Evolutionary conservation across 1,140 invertebrate genomes (phyloP).

Genomic region (Drosophila navojoa): DNA sequence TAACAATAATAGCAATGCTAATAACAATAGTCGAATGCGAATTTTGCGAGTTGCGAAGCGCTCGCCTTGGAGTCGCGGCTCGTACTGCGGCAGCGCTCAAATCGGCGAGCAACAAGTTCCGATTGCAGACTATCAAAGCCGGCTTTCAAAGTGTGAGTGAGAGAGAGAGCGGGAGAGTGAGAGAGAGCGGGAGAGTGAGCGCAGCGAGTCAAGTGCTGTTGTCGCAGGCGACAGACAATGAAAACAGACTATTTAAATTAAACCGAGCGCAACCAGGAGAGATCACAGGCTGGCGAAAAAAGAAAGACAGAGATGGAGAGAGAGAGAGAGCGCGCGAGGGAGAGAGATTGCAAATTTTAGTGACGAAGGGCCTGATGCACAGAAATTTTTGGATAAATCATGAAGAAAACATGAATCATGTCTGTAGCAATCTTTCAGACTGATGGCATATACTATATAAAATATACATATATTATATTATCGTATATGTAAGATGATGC

Average conservation of each 20-base stretch:
- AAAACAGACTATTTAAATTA: constrained; percentile 57
- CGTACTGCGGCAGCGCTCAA: constrained; percentile 43
- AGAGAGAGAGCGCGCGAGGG: neutral
- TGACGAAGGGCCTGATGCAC: constrained; percentile 7
- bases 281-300: constrained; percentile 10
- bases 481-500: neutral
- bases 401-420: neutral
- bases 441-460: neutral
- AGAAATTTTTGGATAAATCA: constrained; percentile 25
- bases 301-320: neutral
- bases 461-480: neutral
- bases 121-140: constrained; percentile 49
- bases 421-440: neutral
- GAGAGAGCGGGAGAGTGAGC: constrained; percentile 4
- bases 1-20: constrained; percentile 41
- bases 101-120: constrained; percentile 46
- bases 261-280: constrained; percentile 60
- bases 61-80: constrained; percentile 57
- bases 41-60: constrained; percentile 39
- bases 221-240: constrained; percentile 23
- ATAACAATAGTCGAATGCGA: constrained; percentile 15
- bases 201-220: too few species aligned
- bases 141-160: constrained; percentile 29
- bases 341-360: constrained; percentile 12
- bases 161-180: constrained; percentile 10